These are phyloP conservation scores for honey bee (Apis mellifera) DNA, from an alignment of 1,140 invertebrate genomes.

Conservation along the genomic window DNA sequence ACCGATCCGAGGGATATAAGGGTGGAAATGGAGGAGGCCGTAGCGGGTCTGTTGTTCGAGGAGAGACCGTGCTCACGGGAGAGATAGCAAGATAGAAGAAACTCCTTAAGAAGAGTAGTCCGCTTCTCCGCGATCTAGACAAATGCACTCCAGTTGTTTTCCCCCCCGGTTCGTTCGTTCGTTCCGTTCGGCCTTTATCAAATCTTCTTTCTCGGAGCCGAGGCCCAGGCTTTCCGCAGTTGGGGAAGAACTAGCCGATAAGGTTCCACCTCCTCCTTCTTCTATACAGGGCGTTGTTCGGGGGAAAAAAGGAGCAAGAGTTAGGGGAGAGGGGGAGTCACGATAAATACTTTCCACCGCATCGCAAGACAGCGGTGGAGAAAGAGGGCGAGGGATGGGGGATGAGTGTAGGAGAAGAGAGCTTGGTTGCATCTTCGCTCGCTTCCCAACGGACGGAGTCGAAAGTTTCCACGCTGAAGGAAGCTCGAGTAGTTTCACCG, in stretches of 20 bases:
- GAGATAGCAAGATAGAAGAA: constrained; percentile 74
- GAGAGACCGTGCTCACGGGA: constrained; percentile 60
- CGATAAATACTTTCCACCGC: constrained; percentile 72
- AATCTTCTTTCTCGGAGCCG: constrained; percentile 69
- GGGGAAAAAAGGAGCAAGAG: constrained; percentile 68
- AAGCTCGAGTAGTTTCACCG: constrained; percentile 68
- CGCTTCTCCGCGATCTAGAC: constrained; percentile 74
- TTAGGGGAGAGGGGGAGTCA: constrained; percentile 43
- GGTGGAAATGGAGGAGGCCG: constrained; percentile 12
- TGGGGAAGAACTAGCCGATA: constrained; percentile 68
- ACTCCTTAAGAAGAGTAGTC: constrained; percentile 75
- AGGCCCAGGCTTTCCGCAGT: constrained; percentile 65
- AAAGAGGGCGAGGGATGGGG: background rate
- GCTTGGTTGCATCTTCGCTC: constrained; percentile 61
- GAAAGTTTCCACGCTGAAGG: constrained; percentile 66
- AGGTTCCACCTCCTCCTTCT: constrained; percentile 57
- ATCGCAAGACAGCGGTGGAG: constrained; percentile 58
- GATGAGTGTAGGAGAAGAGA: constrained; percentile 44
- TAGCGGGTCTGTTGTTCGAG: constrained; percentile 65
- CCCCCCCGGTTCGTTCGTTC: too few species aligned
- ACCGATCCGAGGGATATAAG: constrained; percentile 11
- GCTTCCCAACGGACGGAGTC: constrained; percentile 54
- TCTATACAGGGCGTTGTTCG: constrained; percentile 56
- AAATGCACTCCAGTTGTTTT: constrained; percentile 79
- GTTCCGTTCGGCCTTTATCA: constrained; percentile 76